Base-by-base conservation (phyloP, 2,888 invertebrate species). In the Antheraea yamamai region DNA sequence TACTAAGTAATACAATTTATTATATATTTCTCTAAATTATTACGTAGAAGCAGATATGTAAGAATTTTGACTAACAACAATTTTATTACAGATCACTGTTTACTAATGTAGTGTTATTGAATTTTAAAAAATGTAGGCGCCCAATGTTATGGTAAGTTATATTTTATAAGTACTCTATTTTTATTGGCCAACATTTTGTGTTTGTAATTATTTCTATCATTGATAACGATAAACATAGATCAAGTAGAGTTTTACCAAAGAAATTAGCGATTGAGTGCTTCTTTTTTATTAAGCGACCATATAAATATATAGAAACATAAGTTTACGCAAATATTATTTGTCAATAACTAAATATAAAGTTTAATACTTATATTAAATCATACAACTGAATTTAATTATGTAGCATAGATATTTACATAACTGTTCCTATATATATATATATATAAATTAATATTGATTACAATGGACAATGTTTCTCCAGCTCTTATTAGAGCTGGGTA, bases 11-110 rank as follows among this genome's bases (percentile, higher is more conserved):
- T 6, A 73, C 30, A 2, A 52, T 23, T 58, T 74, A 72, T 12
- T 68, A 61, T 74, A 61, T 61, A 83, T 82, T 82, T 83, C 80
- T 81, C 81, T 75, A 82, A 81, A 84, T 80, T 83, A 83, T 88
- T 89, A 84, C 92, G 92, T 92, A 93, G 92, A 92, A 93, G 93
- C 93, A 93, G 92, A 93, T 92, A 92, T 92, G 92, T 91, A 87
- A 88, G 83, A 83, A 81, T 81, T 81, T 78, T 81, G 87, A 90
- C 91, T 16, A 74, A 58, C 55, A 70, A 39, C 70, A 35, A 12
- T 47, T 26, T 70, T 74, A 55, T 35, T 52, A 55, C 8, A 30
- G 10, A 1, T 26, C 14, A 30, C 3, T 14, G 14, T 30, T 66
- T 30, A 66, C 16, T 26, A 66, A 16, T 16, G 30, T 2, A 16